phyloP scores from a whole-genome alignment of 2,888 invertebrate genomes.

The Hyles lineata region DNA sequence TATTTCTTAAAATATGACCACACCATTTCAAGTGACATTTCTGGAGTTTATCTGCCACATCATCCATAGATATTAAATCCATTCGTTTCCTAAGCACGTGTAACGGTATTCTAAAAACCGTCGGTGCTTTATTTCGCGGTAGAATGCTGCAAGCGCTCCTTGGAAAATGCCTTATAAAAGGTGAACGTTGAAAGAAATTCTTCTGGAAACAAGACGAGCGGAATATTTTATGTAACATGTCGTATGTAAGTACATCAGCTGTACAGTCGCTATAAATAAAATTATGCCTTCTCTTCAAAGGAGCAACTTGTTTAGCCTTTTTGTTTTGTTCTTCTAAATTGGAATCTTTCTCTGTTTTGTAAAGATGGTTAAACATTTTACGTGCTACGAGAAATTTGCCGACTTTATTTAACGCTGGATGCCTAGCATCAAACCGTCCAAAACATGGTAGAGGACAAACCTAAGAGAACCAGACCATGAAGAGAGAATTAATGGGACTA shows the following conservation, averaged over 20 bases:
- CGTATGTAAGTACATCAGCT: not conserved
- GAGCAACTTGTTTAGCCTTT: not conserved
- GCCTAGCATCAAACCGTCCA: no score
- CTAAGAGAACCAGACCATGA: no score
- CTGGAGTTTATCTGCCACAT: no score
- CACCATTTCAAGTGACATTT: no score
- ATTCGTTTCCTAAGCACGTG: not conserved
- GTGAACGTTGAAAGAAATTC: conserved; percentile 45
- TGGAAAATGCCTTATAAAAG: conserved; percentile 45
- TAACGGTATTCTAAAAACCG: conserved; percentile 28
- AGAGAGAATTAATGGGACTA: no score
- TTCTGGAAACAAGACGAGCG: conserved; percentile 40
- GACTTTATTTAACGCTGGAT: no score
- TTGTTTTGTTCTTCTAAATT: not conserved
- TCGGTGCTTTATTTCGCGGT: conserved; percentile 29
- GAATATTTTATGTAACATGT: conserved; percentile 41
- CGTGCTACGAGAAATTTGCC: no score
- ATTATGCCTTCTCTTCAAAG: no score
- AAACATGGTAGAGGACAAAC: no score
- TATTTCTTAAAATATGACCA: no score
- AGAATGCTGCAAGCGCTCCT: conserved; percentile 32
- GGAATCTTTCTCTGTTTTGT: no score
- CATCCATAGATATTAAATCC: not conserved
- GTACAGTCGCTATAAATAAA: not conserved
- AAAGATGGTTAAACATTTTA: no score